Conservation (phyloP, 2,113 vertebrate species). For the Uropsilus gracilis region DNA sequence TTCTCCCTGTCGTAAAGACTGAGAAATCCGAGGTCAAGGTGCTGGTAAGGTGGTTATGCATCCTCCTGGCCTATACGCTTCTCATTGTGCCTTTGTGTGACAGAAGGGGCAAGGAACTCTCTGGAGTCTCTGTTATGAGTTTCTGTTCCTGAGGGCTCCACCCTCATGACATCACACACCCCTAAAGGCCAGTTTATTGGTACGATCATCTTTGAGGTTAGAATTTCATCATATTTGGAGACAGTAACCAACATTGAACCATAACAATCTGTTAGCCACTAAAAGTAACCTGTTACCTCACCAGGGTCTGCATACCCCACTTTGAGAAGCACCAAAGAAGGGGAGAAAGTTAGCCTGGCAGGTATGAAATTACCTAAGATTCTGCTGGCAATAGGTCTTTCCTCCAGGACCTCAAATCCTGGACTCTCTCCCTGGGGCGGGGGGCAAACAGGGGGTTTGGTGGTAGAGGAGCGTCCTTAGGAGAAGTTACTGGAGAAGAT, state of each 20-base stretch:
- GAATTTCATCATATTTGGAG: neutral
- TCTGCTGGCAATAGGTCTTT: neutral
- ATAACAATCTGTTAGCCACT: neutral
- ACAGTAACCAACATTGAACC: neutral
- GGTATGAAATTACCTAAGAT: neutral
- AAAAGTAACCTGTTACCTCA: neutral
- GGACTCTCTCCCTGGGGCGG: neutral
- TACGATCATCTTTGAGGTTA: neutral
- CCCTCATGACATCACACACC: neutral
- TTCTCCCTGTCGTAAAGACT: neutral
- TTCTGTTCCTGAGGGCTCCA: too few species aligned
- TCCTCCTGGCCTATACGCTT: neutral
- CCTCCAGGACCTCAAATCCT: neutral
- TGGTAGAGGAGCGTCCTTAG: neutral
- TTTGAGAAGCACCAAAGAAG: neutral
- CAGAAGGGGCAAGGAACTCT: neutral
- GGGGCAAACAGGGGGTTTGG: accelerated
- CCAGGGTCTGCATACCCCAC: neutral
- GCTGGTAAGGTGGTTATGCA: neutral
- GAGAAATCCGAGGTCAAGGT: neutral
- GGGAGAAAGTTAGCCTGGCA: neutral
- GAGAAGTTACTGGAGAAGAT: neutral
- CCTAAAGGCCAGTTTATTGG: neutral
- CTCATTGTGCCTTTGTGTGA: neutral
- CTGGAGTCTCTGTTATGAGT: too few species aligned